Conservation (phyloP, 2,113 vertebrate genomes). For the Gasterosteus nipponicus region DNA sequence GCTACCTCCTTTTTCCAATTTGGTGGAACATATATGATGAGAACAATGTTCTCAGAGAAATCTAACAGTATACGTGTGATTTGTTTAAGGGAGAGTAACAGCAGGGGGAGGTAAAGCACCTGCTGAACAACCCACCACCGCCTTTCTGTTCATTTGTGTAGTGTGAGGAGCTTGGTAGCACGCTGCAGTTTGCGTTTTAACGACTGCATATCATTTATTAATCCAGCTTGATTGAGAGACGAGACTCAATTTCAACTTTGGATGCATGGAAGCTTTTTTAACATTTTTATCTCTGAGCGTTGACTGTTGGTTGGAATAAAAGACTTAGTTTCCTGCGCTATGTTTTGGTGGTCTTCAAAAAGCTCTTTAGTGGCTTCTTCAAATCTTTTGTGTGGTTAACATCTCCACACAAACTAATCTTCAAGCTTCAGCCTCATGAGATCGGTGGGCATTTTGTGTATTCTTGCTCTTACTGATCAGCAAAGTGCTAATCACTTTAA, state of each 20-base stretch:
- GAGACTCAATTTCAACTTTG: not conserved
- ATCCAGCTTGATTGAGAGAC: not conserved
- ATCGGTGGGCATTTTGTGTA: not conserved
- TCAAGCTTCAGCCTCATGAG: not conserved
- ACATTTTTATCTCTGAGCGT: not conserved
- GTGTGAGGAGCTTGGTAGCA: not conserved
- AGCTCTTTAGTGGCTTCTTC: not conserved
- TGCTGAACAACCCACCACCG: not conserved
- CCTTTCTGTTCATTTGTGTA: not conserved
- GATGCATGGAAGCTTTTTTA: not conserved
- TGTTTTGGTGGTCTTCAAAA: not conserved
- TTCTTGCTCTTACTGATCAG: not conserved
- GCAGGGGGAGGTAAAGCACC: conserved; percentile 64
- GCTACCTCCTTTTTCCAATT: not conserved
- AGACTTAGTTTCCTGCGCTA: not conserved
- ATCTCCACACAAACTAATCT: not conserved
- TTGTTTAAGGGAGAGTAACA: conserved; percentile 22
- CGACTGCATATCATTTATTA: not conserved
- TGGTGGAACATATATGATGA: not conserved
- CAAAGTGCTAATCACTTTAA: not conserved
- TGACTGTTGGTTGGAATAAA: not conserved
- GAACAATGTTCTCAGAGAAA: not conserved
- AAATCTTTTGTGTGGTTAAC: not conserved
- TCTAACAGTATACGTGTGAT: not conserved
- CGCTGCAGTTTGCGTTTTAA: not conserved